Percentiles rank a stretch among this genome's conserved stretches.
These are phyloP conservation scores for Pholis gunnellus DNA, from an alignment of 2,113 vertebrate species.

Conservation along the genomic window DNA sequence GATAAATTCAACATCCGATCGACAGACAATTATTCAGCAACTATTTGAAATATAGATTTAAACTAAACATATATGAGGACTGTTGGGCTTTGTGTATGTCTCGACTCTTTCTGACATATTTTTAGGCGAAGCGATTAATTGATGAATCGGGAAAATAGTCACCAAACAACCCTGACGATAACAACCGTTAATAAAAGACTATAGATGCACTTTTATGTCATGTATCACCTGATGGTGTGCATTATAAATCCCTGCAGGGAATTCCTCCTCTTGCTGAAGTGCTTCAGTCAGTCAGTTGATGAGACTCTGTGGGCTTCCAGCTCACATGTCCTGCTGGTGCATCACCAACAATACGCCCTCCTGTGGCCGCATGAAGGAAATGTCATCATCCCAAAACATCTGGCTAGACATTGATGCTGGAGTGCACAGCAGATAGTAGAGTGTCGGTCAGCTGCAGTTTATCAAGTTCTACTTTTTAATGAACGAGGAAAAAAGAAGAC, in stretches of 20 bases:
- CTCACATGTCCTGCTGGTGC: background rate
- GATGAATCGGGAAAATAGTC: background rate
- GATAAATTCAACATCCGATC: background rate
- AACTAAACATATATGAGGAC: background rate
- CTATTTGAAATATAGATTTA: background rate
- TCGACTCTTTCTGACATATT: background rate
- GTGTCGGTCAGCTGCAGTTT: background rate
- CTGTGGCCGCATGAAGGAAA: slow-evolving; percentile 58
- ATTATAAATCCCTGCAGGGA: background rate
- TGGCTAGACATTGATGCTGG: background rate
- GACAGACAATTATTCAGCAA: background rate
- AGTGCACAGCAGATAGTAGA: background rate
- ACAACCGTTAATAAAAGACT: background rate
- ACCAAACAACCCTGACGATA: background rate
- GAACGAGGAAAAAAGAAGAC: no score
- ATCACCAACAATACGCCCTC: slow-evolving; percentile 59
- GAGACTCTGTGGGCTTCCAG: background rate
- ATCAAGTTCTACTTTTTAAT: background rate
- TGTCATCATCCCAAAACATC: background rate
- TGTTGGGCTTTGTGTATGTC: background rate
- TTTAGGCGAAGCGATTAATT: background rate
- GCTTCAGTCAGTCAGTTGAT: slow-evolving; percentile 8
- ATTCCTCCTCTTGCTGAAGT: background rate
- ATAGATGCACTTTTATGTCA: no score
- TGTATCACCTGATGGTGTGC: background rate